Conservation (phyloP, 2,113 vertebrate genomes). For the Varanus komodoensis region DNA sequence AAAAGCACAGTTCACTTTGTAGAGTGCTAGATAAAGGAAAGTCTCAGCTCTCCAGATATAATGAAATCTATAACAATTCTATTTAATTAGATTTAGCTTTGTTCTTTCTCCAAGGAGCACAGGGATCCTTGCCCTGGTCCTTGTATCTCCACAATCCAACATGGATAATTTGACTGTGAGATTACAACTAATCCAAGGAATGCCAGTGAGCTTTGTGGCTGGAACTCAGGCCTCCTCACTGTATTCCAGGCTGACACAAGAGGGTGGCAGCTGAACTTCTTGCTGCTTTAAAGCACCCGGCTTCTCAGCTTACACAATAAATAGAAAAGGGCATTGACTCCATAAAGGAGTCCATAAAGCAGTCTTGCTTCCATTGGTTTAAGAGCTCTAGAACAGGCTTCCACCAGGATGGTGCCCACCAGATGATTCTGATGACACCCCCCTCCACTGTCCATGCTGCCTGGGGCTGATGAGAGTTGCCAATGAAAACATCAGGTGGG, state of each 20-base stretch:
- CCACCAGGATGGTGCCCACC: not conserved
- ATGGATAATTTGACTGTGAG: not conserved
- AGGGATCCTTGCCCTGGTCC: no score
- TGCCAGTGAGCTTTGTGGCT: not conserved
- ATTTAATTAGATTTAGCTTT: not conserved
- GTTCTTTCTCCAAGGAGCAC: not conserved
- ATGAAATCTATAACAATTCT: not conserved
- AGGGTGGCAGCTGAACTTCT: not conserved
- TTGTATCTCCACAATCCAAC: not conserved
- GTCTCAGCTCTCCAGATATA: no score
- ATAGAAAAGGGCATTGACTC: no score
- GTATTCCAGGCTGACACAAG: not conserved
- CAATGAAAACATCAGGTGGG: not conserved
- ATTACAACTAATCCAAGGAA: no score
- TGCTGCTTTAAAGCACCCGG: no score
- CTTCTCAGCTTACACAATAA: not conserved
- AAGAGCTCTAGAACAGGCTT: not conserved
- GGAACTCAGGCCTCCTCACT: not conserved
- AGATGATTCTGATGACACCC: no score
- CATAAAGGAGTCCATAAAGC: no score
- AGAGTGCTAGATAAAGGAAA: not conserved
- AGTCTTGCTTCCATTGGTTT: not conserved
- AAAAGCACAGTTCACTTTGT: not conserved
- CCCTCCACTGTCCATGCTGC: no score
- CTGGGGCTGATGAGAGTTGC: no score